Evolutionary conservation across 1,140 invertebrate genomes (phyloP).

Genomic region (Drosophila orena): DNA sequence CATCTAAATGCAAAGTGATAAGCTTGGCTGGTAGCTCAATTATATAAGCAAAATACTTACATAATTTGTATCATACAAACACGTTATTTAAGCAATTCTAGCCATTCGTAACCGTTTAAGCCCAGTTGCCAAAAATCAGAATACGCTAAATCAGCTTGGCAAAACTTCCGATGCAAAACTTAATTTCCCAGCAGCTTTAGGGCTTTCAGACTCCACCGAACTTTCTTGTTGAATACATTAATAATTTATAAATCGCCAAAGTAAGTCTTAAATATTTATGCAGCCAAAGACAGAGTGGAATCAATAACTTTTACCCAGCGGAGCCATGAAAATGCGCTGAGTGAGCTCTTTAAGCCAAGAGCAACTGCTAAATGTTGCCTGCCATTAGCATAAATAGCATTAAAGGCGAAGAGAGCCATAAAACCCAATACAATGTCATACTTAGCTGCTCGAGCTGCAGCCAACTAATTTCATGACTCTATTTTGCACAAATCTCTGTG

Average conservation of each 20-base stretch:
- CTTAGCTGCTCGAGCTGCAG: slow-evolving; percentile 44
- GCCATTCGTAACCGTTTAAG: neutral
- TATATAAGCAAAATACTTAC: neutral
- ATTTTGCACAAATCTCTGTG: slow-evolving; percentile 64
- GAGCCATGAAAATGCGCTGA: slow-evolving; percentile 18
- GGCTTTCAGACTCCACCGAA: slow-evolving; percentile 1
- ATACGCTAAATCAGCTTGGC: neutral
- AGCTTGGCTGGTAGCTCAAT: no score
- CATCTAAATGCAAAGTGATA: neutral
- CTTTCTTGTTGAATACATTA: slow-evolving; percentile 23
- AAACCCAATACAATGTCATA: slow-evolving; percentile 54
- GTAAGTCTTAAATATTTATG: slow-evolving; percentile 36
- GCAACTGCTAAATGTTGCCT: slow-evolving; percentile 41
- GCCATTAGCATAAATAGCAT: slow-evolving; percentile 59
- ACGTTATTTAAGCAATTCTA: neutral
- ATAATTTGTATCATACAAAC: no score
- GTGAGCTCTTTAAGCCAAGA: slow-evolving; percentile 28
- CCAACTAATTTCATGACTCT: slow-evolving; percentile 75
- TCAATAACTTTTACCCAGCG: slow-evolving; percentile 24
- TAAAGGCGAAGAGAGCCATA: slow-evolving; percentile 44
- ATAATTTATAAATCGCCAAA: slow-evolving; percentile 27
- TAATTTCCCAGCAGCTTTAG: slow-evolving; percentile 21
- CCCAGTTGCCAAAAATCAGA: neutral
- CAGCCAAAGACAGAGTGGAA: slow-evolving; percentile 8
- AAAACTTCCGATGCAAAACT: neutral